Percentiles rank a stretch among this genome's conserved stretches.
Conservation (phyloP, 2,888 invertebrate species). For the Eupsilia transversa region DNA sequence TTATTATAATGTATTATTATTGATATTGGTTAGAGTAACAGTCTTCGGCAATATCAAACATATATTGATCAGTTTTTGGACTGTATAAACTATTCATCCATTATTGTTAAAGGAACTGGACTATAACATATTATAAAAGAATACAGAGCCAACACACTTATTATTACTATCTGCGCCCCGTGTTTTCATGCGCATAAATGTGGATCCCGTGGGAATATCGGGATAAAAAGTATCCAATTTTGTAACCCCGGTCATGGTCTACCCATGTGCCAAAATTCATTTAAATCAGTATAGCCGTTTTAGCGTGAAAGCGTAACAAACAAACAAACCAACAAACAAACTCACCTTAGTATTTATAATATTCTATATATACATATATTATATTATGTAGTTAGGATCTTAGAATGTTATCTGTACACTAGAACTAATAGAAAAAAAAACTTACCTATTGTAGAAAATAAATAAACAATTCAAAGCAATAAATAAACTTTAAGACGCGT, state of each 20-base stretch:
- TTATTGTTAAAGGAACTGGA: neutral
- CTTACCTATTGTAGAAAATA: neutral
- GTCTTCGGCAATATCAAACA: neutral
- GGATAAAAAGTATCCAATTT: too few species aligned
- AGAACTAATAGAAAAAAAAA: neutral
- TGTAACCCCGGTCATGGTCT: too few species aligned
- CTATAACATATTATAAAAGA: neutral
- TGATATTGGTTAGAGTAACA: neutral
- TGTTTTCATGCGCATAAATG: too few species aligned
- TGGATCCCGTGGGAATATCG: too few species aligned
- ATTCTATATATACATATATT: too few species aligned
- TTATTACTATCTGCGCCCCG: too few species aligned
- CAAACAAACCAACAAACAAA: too few species aligned
- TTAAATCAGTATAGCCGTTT: too few species aligned
- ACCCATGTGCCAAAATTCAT: too few species aligned
- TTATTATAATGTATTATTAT: neutral
- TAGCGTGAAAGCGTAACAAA: too few species aligned
- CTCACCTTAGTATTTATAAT: too few species aligned
- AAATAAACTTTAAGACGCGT: slow-evolving; percentile 4
- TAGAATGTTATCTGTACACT: neutral
- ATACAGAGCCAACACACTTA: neutral
- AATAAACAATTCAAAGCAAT: neutral
- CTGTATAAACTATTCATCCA: neutral
- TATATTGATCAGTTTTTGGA: neutral
- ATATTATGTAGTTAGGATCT: too few species aligned